Evolutionary conservation across 2,888 invertebrate species (phyloP).

Genomic region (Fissipunctia ypsillon): DNA sequence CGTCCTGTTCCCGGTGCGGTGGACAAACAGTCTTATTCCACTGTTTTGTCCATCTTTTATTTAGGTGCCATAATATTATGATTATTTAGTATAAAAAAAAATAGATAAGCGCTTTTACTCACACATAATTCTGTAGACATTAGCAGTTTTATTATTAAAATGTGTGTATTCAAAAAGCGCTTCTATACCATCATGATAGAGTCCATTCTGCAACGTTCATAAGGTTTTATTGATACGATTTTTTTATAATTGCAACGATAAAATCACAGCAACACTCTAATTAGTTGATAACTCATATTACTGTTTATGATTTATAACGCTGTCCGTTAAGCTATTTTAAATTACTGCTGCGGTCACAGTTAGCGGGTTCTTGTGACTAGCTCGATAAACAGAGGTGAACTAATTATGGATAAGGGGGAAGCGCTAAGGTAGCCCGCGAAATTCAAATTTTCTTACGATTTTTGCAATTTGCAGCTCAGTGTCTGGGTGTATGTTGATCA

Average conservation of each 20-base stretch:
- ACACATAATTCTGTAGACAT: neutral
- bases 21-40: too few species aligned
- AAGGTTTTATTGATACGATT: constrained; percentile 16
- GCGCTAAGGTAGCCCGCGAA: too few species aligned
- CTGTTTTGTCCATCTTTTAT: constrained; percentile 10
- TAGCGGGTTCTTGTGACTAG: neutral
- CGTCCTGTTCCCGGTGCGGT: too few species aligned
- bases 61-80: constrained; percentile 17
- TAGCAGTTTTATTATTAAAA: neutral
- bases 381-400: constrained; percentile 1
- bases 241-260: constrained; percentile 47
- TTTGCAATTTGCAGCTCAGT: too few species aligned
- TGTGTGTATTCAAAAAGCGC: neutral
- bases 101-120: constrained; percentile 19
- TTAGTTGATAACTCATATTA: constrained; percentile 52
- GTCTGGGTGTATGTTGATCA: too few species aligned
- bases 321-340: constrained; percentile 33
- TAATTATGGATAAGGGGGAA: too few species aligned
- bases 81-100: neutral
- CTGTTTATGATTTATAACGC: constrained; percentile 39
- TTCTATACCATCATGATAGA: neutral
- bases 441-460: too few species aligned
- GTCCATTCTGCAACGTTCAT: neutral
- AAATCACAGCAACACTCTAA: constrained; percentile 47
- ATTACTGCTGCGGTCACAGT: constrained; percentile 11